Percentiles rank a stretch among this genome's conserved stretches.
These are phyloP conservation scores for Phengaris arion DNA, from an alignment of 2,888 invertebrate species.

Conservation along the genomic window DNA sequence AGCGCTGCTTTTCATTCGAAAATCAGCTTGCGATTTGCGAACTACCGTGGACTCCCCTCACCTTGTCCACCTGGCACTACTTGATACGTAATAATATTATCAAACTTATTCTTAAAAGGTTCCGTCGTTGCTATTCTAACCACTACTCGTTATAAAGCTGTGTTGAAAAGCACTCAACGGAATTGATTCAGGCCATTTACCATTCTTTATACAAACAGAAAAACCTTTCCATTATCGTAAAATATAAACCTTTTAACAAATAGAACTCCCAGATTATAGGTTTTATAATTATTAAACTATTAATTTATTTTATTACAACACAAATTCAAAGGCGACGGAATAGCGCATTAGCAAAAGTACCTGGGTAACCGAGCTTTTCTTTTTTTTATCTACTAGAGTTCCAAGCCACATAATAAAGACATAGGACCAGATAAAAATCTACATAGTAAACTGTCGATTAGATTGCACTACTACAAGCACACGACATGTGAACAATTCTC, in stretches of 20 bases:
- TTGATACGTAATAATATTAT: background rate
- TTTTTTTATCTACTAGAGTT: too few relatives aligned
- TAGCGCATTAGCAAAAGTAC: background rate
- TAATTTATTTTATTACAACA: constrained; percentile 1
- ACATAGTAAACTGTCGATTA: too few relatives aligned
- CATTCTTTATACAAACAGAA: constrained; percentile 78
- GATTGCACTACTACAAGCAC: too few relatives aligned
- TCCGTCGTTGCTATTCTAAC: constrained; percentile 19
- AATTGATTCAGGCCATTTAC: constrained; percentile 79
- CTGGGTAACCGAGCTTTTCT: too few relatives aligned
- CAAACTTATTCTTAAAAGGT: constrained; percentile 13
- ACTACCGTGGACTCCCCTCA: too few relatives aligned
- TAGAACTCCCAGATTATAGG: constrained; percentile 38
- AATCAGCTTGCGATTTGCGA: too few relatives aligned
- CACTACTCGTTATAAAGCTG: constrained; percentile 62
- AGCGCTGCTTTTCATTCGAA: too few relatives aligned
- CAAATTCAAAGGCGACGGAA: background rate
- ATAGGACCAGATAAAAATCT: too few relatives aligned
- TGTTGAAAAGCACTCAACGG: constrained; percentile 77
- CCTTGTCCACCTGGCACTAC: background rate
- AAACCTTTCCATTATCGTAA: constrained; percentile 75
- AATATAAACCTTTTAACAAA: constrained; percentile 74
- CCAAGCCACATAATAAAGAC: too few relatives aligned
- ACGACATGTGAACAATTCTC: too few relatives aligned
- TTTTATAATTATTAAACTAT: constrained; percentile 19